phyloP scores from a whole-genome alignment of 2,113 vertebrate species.

The Scytalopus superciliaris region DNA sequence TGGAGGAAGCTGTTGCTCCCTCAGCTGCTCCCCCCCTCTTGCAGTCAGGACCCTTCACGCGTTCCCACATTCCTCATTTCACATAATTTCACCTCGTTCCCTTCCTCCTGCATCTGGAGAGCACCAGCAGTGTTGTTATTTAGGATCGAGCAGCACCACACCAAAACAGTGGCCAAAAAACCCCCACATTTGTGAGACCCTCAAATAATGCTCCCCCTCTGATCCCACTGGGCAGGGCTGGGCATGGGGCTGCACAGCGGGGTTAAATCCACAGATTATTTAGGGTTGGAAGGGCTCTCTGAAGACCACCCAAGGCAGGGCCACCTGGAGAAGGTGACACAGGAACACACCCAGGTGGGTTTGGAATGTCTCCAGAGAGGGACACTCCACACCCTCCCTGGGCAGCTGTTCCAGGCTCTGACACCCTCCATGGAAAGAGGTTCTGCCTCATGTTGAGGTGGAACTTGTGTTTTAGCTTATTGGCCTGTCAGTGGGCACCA shows the following conservation, averaged over 20 bases:
- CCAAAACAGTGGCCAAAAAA: accelerated
- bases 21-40: neutral
- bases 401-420: neutral
- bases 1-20: neutral
- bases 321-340: neutral
- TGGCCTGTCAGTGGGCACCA: neutral
- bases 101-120: neutral
- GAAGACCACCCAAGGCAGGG: neutral
- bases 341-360: neutral
- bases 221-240: neutral
- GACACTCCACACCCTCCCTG: neutral
- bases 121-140: neutral
- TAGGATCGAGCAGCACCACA: neutral
- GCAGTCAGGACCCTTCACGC: neutral
- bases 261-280: neutral
- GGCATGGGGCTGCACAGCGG: accelerated
- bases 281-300: neutral
- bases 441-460: neutral
- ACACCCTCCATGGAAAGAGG: neutral
- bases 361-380: neutral
- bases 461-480: neutral
- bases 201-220: neutral
- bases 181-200: neutral
- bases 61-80: neutral
- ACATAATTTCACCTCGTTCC: neutral